phyloP scores from a whole-genome alignment of 2,888 invertebrate species.

The Timandra comae region DNA sequence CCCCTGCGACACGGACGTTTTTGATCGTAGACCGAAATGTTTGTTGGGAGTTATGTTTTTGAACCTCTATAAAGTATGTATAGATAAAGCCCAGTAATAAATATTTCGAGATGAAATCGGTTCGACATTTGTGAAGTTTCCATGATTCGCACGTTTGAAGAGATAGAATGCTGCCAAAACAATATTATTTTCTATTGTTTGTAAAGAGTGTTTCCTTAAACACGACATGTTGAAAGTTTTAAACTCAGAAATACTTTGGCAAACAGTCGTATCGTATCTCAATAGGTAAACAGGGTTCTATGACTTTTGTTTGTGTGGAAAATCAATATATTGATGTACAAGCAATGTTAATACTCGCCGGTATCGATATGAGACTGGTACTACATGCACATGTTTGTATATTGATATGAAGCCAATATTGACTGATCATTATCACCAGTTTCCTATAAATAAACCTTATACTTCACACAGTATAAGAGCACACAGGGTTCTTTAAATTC shows the following conservation, averaged over 20 bases:
- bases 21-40: too few relatives aligned
- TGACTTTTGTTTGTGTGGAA: slow-evolving; percentile 34
- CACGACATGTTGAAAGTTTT: too few relatives aligned
- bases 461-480: not conserved
- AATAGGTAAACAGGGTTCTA: slow-evolving; percentile 62
- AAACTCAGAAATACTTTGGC: not conserved
- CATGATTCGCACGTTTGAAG: not conserved
- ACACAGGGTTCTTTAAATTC: slow-evolving; percentile 4
- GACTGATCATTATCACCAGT: slow-evolving; percentile 3
- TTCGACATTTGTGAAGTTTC: not conserved
- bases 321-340: slow-evolving; percentile 8
- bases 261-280: slow-evolving; percentile 19
- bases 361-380: not conserved
- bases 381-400: too few relatives aligned
- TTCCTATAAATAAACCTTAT: not conserved
- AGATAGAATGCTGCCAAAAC: not conserved
- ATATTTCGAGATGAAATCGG: too few relatives aligned
- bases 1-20: too few relatives aligned
- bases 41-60: too few relatives aligned
- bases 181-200: not conserved
- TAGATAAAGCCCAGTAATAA: too few relatives aligned
- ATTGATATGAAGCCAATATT: not conserved
- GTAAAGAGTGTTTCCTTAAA: too few relatives aligned
- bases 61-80: too few relatives aligned
- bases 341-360: not conserved